Base-by-base conservation (phyloP, 2,888 invertebrate genomes). In the Pollenia griseotomentosa region DNA sequence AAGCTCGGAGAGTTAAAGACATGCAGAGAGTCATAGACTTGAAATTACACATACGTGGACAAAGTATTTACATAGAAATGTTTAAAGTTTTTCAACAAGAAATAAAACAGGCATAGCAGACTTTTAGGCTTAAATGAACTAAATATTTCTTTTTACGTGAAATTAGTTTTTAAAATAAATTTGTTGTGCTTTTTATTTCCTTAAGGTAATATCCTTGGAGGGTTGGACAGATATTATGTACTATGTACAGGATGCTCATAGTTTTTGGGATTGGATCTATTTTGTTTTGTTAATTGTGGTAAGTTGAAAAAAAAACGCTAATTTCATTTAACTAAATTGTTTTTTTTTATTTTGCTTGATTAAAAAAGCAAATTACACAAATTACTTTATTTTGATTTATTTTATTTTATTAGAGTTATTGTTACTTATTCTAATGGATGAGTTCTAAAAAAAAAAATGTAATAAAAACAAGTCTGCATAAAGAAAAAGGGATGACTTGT, bases 191-290 rank as follows among this genome's bases (percentile, higher is more conserved):
- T 23, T 14, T 23, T 14, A 93, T 93, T 77, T 94, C 19, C 65
- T 14, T 11, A 51, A 99, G 99, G 99, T 99, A 66, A 99, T 99
- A 94, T 99, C 99, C 89, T 94, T 99, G 90, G 99, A 99, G 94
- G 99, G 99, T 87, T 99, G 99, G 99, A 99, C 99, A 61, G 99
- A 99, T 93, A 99, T 99, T 89, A 99, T 99, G 99, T 99, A 99
- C 94, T 99, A 99, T 94, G 98, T 99, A 88, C 99, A 99, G 94
- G 99, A 99, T 94, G 99, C 99, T 73, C 99, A 99, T 94, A 99
- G 99, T 89, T 99, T 99, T 94, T 99, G 99, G 99, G 99, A 99
- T 93, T 99, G 99, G 99, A 98, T 99, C 90, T 99, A 99, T 94
- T 99, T 99, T 94, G 99, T 99, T 86, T 95, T 99, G 88, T 95